Evolutionary conservation across 2,888 invertebrate genomes (phyloP).

Genomic region (Craniophora ligustri): DNA sequence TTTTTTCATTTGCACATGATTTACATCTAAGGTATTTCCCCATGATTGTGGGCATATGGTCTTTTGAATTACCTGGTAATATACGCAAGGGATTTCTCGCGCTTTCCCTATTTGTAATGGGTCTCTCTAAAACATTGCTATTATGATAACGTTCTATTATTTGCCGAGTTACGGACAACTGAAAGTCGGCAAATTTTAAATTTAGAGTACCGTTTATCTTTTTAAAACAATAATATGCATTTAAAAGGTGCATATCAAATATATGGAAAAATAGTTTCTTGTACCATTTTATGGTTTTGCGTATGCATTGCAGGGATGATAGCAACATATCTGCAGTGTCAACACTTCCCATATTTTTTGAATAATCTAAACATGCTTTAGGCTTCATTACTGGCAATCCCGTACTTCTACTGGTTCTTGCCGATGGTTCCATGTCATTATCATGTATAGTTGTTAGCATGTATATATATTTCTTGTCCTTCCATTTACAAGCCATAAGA

Average conservation of each 20-base stretch:
- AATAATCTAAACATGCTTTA: slow-evolving; percentile 36
- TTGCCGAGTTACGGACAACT: slow-evolving; percentile 12
- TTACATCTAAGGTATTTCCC: slow-evolving; percentile 29
- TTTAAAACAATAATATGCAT: slow-evolving; percentile 17
- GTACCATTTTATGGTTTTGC: slow-evolving; percentile 33
- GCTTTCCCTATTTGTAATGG: slow-evolving; percentile 5
- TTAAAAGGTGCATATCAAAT: slow-evolving; percentile 20
- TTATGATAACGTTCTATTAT: slow-evolving; percentile 17
- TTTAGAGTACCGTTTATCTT: slow-evolving; percentile 11
- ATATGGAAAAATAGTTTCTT: slow-evolving; percentile 35
- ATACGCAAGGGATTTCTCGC: slow-evolving; percentile 12
- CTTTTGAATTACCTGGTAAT: slow-evolving; percentile 12
- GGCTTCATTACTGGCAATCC: slow-evolving; percentile 35
- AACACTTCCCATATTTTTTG: slow-evolving; percentile 43
- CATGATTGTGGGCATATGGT: slow-evolving; percentile 12
- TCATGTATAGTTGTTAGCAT: slow-evolving; percentile 22
- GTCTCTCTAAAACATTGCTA: slow-evolving; percentile 15
- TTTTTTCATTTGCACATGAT: slow-evolving; percentile 30
- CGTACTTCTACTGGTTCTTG: slow-evolving; percentile 19
- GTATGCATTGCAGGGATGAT: slow-evolving; percentile 18
- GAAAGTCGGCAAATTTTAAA: slow-evolving; percentile 16
- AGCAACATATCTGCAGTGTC: slow-evolving; percentile 43
- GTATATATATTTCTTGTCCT: too few relatives aligned
- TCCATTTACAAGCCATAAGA: slow-evolving; percentile 43
- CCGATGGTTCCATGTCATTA: slow-evolving; percentile 24